Evolutionary conservation across 2,888 invertebrate species (phyloP).

Genomic region (Acronicta psi): DNA sequence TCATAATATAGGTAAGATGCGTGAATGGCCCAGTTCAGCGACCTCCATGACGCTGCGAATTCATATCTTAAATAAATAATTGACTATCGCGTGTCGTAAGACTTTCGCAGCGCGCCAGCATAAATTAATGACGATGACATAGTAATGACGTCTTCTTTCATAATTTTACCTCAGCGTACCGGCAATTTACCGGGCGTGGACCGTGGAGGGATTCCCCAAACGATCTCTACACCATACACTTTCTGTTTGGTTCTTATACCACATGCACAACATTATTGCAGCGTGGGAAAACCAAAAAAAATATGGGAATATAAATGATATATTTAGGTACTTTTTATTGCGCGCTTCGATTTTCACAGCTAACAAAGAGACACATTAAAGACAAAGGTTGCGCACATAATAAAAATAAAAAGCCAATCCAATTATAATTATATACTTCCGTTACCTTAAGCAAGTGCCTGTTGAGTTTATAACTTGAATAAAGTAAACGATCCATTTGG

Average conservation of each 20-base stretch:
- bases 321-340: constrained; percentile 10
- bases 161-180: constrained; percentile 23
- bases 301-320: constrained; percentile 9
- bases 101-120: constrained; percentile 32
- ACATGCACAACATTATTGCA: constrained; percentile 18
- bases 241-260: constrained; percentile 39
- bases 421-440: constrained; percentile 38
- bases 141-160: constrained; percentile 30
- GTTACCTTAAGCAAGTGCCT: constrained; percentile 21
- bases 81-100: constrained; percentile 14
- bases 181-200: constrained; percentile 14
- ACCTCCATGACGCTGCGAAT: constrained; percentile 4
- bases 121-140: constrained; percentile 40
- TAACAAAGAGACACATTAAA: constrained; percentile 33
- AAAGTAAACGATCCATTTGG: constrained; percentile 13
- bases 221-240: constrained; percentile 32
- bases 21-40: constrained; percentile 12
- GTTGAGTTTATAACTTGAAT: constrained; percentile 21
- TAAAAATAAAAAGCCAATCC: constrained; percentile 29
- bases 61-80: constrained; percentile 8
- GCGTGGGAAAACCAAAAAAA: constrained; percentile 38
- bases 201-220: constrained; percentile 52
- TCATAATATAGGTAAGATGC: background rate
- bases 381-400: constrained; percentile 28
- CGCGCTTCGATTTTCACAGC: constrained; percentile 23